Percentiles rank a stretch among this genome's conserved stretches.
Evolutionary conservation across 2,888 invertebrate genomes (phyloP).

Genomic region (Anticlea derivata): DNA sequence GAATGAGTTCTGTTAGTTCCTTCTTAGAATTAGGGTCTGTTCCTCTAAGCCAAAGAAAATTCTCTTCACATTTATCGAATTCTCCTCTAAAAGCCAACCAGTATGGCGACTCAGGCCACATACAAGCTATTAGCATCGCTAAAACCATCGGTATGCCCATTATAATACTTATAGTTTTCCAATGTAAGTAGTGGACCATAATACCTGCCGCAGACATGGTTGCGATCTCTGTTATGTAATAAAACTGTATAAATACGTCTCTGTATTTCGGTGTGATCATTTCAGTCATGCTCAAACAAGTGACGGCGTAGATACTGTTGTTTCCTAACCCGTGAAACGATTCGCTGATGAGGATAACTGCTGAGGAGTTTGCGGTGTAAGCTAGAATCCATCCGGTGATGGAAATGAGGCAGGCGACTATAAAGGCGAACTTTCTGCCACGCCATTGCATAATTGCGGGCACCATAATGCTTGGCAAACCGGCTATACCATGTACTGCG

Average conservation of each 20-base stretch:
- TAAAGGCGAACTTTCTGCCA: conserved; percentile 37
- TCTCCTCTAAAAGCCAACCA: conserved; percentile 39
- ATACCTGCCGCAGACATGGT: conserved; percentile 27
- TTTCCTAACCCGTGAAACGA: conserved; percentile 35
- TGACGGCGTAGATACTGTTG: conserved; percentile 30
- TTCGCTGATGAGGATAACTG: conserved; percentile 30
- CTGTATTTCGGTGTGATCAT: conserved; percentile 36
- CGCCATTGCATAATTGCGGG: conserved; percentile 37
- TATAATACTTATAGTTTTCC: conserved; percentile 32
- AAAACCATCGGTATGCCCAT: conserved; percentile 30
- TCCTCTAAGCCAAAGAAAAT: conserved; percentile 35
- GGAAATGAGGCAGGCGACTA: conserved; percentile 28
- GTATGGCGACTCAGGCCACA: conserved; percentile 39
- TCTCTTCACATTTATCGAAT: conserved; percentile 27
- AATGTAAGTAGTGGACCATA: conserved; percentile 30
- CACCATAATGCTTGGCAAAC: conserved; percentile 36
- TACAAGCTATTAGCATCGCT: conserved; percentile 22
- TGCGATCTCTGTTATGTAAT: conserved; percentile 12
- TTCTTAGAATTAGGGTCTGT: conserved; percentile 13
- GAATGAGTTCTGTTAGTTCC: conserved; percentile 6
- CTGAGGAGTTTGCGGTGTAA: conserved; percentile 15
- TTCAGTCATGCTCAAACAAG: conserved; percentile 32
- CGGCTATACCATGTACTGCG: conserved; percentile 39
- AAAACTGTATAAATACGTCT: conserved; percentile 21
- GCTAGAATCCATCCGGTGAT: conserved; percentile 35